phyloP scores from a whole-genome alignment of 2,797 vertebrate genomes.

The Malurus splendens region DNA sequence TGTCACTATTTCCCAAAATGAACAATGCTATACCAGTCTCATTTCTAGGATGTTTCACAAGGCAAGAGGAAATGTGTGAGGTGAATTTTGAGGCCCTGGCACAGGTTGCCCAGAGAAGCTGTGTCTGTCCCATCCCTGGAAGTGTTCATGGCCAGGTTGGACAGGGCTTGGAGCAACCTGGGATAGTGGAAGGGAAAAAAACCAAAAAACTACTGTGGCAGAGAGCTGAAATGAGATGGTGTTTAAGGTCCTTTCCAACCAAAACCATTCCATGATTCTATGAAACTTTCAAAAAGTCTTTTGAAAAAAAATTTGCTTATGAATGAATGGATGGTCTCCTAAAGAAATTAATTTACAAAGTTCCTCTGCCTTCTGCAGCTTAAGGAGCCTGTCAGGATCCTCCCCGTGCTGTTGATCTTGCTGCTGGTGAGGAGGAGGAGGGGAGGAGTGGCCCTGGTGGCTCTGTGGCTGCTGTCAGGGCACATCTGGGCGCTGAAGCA shows the following conservation, averaged over 20 bases:
- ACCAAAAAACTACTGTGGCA: neutral
- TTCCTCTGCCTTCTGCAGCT: neutral
- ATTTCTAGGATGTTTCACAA: neutral
- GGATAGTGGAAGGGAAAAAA: neutral
- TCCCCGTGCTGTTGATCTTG: neutral
- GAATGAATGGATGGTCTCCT: neutral
- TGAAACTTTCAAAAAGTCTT: neutral
- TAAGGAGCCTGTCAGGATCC: rapidly evolving
- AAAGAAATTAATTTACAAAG: neutral
- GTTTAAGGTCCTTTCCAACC: neutral
- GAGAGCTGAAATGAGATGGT: neutral
- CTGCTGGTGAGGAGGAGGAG: neutral
- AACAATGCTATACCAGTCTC: neutral
- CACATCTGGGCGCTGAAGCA: neutral
- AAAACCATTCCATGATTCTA: neutral
- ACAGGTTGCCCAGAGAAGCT: neutral
- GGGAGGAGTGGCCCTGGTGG: neutral
- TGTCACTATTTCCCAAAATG: neutral
- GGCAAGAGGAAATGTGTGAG: neutral
- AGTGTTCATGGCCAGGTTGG: neutral
- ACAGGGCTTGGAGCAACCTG: neutral
- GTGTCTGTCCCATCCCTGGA: neutral
- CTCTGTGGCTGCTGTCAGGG: neutral
- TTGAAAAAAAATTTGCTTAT: neutral
- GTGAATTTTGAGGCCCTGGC: neutral